These are phyloP conservation scores for Lepidochitona cinerea DNA, from an alignment of 2,888 invertebrate species.

Conservation along the genomic window DNA sequence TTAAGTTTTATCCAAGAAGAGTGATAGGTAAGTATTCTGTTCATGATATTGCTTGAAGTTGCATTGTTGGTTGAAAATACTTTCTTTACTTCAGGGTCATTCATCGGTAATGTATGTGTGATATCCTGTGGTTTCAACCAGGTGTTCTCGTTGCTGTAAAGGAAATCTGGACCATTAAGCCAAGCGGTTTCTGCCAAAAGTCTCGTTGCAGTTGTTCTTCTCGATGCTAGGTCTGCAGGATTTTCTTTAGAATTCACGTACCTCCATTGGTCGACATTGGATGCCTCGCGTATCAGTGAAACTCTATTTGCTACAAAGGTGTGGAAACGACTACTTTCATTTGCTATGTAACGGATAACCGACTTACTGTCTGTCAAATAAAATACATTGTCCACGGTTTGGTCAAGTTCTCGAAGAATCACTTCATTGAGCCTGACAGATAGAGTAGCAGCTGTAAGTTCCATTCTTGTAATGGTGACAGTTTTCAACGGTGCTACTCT, in stretches of 20 bases:
- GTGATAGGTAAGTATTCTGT: not conserved
- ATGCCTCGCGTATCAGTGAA: constrained; percentile 19
- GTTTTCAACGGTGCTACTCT: constrained; percentile 23
- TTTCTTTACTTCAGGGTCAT: not conserved
- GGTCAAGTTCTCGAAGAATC: constrained; percentile 15
- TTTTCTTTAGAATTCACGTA: constrained; percentile 11
- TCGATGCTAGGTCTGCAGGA: constrained; percentile 16
- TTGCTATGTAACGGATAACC: constrained; percentile 19
- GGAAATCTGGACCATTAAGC: constrained; percentile 21
- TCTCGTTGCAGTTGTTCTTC: constrained; percentile 12
- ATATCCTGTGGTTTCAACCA: not conserved
- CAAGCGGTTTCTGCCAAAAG: not conserved
- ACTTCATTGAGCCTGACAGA: constrained; percentile 11
- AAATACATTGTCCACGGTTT: constrained; percentile 6
- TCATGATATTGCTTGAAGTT: not conserved
- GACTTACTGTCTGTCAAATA: constrained; percentile 20
- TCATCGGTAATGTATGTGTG: not conserved
- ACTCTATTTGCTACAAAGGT: constrained; percentile 31
- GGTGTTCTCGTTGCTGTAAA: constrained; percentile 5
- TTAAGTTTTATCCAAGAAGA: not conserved
- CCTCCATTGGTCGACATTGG: constrained; percentile 9
- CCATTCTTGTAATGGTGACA: constrained; percentile 26
- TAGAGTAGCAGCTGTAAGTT: constrained; percentile 26
- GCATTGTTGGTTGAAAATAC: not conserved
- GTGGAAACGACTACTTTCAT: constrained; percentile 22